Conservation (phyloP, 2,888 invertebrate genomes). For the Cosmorhoe ocellata region DNA sequence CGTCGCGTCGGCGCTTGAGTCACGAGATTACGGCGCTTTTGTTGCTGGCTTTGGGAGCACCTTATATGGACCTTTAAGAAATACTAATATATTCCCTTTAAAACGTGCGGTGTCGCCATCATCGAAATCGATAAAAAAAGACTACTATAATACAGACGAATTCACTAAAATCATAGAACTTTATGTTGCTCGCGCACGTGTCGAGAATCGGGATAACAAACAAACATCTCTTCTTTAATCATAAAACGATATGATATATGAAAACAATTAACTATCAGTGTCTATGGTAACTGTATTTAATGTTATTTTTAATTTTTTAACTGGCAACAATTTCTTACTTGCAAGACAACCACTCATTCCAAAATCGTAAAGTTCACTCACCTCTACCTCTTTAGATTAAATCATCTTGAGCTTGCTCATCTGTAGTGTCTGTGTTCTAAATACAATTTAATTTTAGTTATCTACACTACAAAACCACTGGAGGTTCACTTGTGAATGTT, state of each 20-base stretch:
- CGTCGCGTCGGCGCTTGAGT: slow-evolving; percentile 50
- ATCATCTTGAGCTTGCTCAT: slow-evolving; percentile 55
- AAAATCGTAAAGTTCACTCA: slow-evolving; percentile 43
- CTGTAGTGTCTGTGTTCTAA: slow-evolving; percentile 56
- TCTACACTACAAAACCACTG: slow-evolving; percentile 12
- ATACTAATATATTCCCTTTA: neutral
- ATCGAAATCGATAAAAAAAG: too few relatives aligned
- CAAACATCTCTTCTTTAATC: too few relatives aligned
- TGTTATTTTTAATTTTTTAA: too few relatives aligned
- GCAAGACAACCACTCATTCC: slow-evolving; percentile 4
- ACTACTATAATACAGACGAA: too few relatives aligned
- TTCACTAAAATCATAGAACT: too few relatives aligned
- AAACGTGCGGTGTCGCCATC: too few relatives aligned
- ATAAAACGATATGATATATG: too few relatives aligned
- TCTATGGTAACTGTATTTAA: too few relatives aligned
- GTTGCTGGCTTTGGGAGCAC: slow-evolving; percentile 53
- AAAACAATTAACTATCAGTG: too few relatives aligned
- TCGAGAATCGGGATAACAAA: too few relatives aligned
- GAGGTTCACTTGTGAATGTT: slow-evolving; percentile 27
- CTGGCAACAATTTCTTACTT: neutral
- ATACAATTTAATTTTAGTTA: slow-evolving; percentile 48
- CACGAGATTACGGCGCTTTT: slow-evolving; percentile 43
- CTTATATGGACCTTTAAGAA: slow-evolving; percentile 53
- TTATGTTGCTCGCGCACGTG: too few relatives aligned
- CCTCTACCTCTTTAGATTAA: slow-evolving; percentile 39